phyloP scores from a whole-genome alignment of 1,140 invertebrate species.

The Leptinotarsa texana region DNA sequence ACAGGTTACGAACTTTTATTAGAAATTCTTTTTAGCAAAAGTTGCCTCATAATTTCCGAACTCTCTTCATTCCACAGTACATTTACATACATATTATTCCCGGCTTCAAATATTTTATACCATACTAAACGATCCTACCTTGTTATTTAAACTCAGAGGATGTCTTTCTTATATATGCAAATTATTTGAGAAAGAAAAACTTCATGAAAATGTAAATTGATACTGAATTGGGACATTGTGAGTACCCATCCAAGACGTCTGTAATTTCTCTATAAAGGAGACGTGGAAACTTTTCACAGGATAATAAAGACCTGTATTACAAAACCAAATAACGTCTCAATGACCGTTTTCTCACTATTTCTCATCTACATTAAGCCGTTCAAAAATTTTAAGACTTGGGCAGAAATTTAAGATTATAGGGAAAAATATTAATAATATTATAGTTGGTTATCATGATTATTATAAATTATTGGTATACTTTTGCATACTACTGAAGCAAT shows the following conservation, averaged over 20 bases:
- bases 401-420: too few relatives aligned
- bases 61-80: conserved; percentile 35
- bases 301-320: not conserved
- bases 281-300: not conserved
- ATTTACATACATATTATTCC: conserved; percentile 40
- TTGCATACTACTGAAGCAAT: too few relatives aligned
- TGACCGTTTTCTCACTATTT: too few relatives aligned
- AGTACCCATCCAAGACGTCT: not conserved
- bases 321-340: not conserved
- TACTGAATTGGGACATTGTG: conserved; percentile 36
- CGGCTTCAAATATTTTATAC: conserved; percentile 28
- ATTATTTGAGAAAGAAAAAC: conserved; percentile 22
- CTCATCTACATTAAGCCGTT: too few relatives aligned
- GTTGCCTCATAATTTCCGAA: conserved; percentile 32
- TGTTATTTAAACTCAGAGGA: conserved; percentile 13
- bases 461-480: too few relatives aligned
- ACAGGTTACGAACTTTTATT: not conserved
- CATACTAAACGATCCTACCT: not conserved
- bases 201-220: conserved; percentile 46
- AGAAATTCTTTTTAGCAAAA: not conserved
- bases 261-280: not conserved
- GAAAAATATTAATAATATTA: too few relatives aligned
- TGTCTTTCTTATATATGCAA: conserved; percentile 21
- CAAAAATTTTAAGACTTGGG: too few relatives aligned
- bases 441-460: too few relatives aligned